Base-by-base conservation (phyloP, 1,140 invertebrate species). In the Drosophila lini region DNA sequence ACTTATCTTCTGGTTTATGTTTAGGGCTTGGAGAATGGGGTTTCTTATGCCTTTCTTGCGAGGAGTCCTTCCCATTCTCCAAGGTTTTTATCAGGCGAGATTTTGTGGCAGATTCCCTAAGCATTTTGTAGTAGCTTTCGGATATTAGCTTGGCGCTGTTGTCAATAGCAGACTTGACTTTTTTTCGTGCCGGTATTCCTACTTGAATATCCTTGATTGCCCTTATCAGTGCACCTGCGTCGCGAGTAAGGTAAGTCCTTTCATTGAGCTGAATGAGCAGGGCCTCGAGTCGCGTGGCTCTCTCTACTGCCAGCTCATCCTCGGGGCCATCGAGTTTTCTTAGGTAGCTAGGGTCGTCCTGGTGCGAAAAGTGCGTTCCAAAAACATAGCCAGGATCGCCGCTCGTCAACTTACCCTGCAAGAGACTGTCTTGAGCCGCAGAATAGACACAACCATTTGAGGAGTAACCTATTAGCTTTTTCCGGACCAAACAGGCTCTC, bases 231-330 rank as follows among this genome's bases (percentile, higher is more conserved):
- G 25, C 11, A 7, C 16, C 15, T 1, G 15, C 3, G 6, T 59
- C 55, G 1, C 38, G 28, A 4, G 36, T 60, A 1, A 60, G 55
- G 11, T 13, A 41, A 7, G 61, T 63, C 55, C 32, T 63, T 3
- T 32, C 28, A 25, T 63, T 59, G 7, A 63, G 13, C 16, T 41
- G 52, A n/a, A 4, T 9, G 0, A 58, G 52, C 16, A 41, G 4
- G 1, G 1, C 8, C 3, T 16, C 25, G 0, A 62, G 53, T 0
- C n/a, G 60, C 15, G 13, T 31, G 25, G 16, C n/a, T 3, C 53
- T 53, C 13, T 41, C 16, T 13, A 15, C 9, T 19, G 55, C 16
- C 3, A 42, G 10, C 5, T 36, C 32, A 22, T 53, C 47, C 25
- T n/a, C 45, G 9, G 7, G n/a, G 45, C 15, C 8, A 28, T 16